Base-by-base conservation (phyloP, 2,113 vertebrate genomes). In the Fukomys damarensis region DNA sequence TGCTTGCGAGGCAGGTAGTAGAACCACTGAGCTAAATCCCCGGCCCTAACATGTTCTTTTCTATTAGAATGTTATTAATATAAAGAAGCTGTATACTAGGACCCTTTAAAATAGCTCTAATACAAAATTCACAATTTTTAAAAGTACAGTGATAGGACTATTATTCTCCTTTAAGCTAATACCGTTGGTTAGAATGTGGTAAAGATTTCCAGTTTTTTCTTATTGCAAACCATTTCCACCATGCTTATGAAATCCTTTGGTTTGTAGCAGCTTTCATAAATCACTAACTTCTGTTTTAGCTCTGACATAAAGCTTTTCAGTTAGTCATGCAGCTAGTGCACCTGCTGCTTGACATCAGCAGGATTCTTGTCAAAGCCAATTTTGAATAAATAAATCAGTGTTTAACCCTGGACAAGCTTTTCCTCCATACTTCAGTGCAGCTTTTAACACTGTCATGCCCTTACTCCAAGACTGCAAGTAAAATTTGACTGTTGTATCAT, bases 381-480 rank as follows among this genome's bases (percentile, higher is more conserved):
- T 96, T 95, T 76, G 35, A 79, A 93, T 93, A 91, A 82, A 94
- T 95, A 91, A 82, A 94, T 95, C 88, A 79, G 17, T 96, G 43
- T 89, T 97, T 94, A 85, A 93, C n/a, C 32, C 38, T 63, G 20
- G 41, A 68, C 81, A 80, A 65, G 16, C 20, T 74, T 90, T 92
- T 59, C 76, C 76, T 84, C 17, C 30, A 90, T 54, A 38, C 56
- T 89, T 92, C 26, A 79, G 3, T 83, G 24, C 28, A 56, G 54
- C 32, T 93, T 96, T 93, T 87, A 89, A 96, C 54, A 82, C 49
- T 88, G 28, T 61, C 32, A 9, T 80, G 16, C 52, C 24, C 26
- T 77, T 94, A 79, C 87, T 65, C 58, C 28, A 56, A 72, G 72
- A 58, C 66, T 83, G 12, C 96, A 95, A 87, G 43, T 90, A 41